phyloP scores from a whole-genome alignment of 2,888 invertebrate species.

The Neoaliturus tenellus region DNA sequence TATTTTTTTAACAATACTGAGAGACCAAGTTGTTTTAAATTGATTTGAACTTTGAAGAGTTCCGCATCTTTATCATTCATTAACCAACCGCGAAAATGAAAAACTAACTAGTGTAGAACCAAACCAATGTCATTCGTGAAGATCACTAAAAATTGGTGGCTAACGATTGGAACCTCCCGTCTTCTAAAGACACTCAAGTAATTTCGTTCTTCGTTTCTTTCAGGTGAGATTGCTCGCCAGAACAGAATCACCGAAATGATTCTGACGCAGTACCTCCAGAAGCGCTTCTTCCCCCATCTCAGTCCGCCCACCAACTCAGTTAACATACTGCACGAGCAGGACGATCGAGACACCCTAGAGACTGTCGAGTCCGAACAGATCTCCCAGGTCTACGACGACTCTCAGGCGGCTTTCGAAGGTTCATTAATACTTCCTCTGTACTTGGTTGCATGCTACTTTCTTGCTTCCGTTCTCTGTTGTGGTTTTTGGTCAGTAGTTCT shows the following conservation, averaged over 20 bases:
- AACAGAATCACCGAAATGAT: slow-evolving; percentile 87
- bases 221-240: slow-evolving; percentile 80
- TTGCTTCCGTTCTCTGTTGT: background rate
- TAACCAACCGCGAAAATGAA: too few species aligned
- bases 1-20: too few species aligned
- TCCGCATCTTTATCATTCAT: too few species aligned
- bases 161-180: too few species aligned
- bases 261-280: slow-evolving; percentile 83
- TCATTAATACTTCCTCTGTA: background rate
- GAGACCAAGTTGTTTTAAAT: too few species aligned
- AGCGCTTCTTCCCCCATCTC: slow-evolving; percentile 79
- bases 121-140: too few species aligned
- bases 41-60: too few species aligned
- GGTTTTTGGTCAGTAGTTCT: background rate
- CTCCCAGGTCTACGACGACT: slow-evolving; percentile 71
- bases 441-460: slow-evolving; percentile 13
- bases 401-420: slow-evolving; percentile 21
- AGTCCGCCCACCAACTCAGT: slow-evolving; percentile 69
- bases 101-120: too few species aligned
- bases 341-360: slow-evolving; percentile 74
- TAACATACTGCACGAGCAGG: slow-evolving; percentile 61
- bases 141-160: too few species aligned
- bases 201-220: slow-evolving; percentile 34
- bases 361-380: slow-evolving; percentile 84
- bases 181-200: background rate